Evolutionary conservation across 2,113 vertebrate genomes (phyloP), one percentile per base, ranked within the genome.

Genomic region (Melanostigma gelatinosum): DNA sequence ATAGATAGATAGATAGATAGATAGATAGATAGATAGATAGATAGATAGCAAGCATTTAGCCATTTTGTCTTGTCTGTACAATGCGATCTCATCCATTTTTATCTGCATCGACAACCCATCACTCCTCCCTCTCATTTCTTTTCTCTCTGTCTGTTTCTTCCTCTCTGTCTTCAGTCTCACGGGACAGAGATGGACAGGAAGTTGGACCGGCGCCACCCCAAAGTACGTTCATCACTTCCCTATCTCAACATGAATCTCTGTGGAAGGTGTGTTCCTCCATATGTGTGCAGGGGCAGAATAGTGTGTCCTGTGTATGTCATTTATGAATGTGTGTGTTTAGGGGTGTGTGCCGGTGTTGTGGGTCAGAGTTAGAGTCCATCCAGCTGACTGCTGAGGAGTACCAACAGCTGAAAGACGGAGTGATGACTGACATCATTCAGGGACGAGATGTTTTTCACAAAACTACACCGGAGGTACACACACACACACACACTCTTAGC

Each of bases 401-500:
- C 84, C 86, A 80, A 3, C 88, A 91, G 75, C 95, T 99, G 70
- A 97, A 95, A n/a, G 91, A 93, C 84, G 93, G 81, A 85, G 94
- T 99, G 89, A 95, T 97, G 92, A 91, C 27, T 0, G 95, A 97
- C 0, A 93, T 99, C 83, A 97, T 99, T 69, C 92, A 97, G 79
- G 98, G 97, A 18, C 85, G 29, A 36, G 97, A 99, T 76, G 91
- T 95, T 70, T 99, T 97, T 42, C 96, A 91, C 13, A 99, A 99
- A 93, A 99, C 97, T 4, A 98, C 94, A 40, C 97, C 98, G 8
- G 72, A 96, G 96, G 98, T 90, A 83, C 12, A 29, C 1, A 24
- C 46, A 65, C 76, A 61, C 27, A 32, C 18, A 52, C 32, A n/a
- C 20, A 36, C 2, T 8, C 29, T 6, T 11, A 50, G 22, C 38